These are phyloP conservation scores for Petrosia ficiformis DNA, from an alignment of 37 sponge, comb jelly and placozoan species.

Conservation along the genomic window DNA sequence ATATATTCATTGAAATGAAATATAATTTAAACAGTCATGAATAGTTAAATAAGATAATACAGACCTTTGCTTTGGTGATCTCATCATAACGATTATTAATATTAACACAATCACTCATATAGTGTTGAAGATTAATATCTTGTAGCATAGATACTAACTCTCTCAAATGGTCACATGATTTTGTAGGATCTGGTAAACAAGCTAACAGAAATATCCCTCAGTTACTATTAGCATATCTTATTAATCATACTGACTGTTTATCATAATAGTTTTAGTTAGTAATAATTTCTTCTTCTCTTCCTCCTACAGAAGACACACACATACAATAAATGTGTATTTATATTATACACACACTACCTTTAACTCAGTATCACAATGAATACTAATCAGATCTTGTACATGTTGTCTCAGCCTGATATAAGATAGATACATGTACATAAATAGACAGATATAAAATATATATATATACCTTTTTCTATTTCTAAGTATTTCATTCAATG, in stretches of 20 bases:
- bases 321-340: background rate
- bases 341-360: background rate
- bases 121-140: slow-evolving; percentile 4
- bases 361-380: slow-evolving; percentile 8
- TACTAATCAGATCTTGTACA: slow-evolving; percentile 10
- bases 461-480: slow-evolving; percentile 37
- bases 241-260: slow-evolving; percentile 45
- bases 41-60: background rate
- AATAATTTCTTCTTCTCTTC: slow-evolving; percentile 18
- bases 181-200: slow-evolving; percentile 37
- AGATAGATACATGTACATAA: no score
- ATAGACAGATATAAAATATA: no score
- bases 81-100: slow-evolving; percentile 9
- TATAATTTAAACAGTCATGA: background rate
- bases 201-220: slow-evolving; percentile 21
- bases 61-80: slow-evolving; percentile 50
- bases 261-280: background rate
- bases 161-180: slow-evolving; percentile 19
- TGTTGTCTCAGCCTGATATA: no score
- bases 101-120: slow-evolving; percentile 12
- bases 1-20: no score
- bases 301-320: background rate
- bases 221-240: no score
- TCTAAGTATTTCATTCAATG: slow-evolving; percentile 43
- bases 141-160: slow-evolving; percentile 13